phyloP scores from a whole-genome alignment of 64 coral and sea anemone genomes.

The Montipora cactus region DNA sequence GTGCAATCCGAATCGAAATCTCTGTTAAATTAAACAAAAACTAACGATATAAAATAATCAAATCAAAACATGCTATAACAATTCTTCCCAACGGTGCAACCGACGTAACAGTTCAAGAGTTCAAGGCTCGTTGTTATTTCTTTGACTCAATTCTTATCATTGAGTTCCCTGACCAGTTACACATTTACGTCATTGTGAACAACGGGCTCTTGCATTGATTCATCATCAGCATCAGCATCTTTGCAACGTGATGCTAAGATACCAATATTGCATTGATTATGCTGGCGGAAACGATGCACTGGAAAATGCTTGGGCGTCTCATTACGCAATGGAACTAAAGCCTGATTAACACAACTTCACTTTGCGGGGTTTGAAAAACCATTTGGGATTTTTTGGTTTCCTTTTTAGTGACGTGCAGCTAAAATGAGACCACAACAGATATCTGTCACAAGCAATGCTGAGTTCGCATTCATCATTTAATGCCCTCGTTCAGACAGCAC shows the following conservation, averaged over 20 bases:
- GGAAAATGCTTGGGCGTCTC: not conserved
- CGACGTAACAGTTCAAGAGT: no score
- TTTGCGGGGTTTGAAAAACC: constrained; percentile 43
- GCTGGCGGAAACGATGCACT: not conserved
- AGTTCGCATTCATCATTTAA: constrained; percentile 57
- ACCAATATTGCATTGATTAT: not conserved
- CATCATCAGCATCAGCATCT: no score
- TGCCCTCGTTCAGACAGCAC: constrained; percentile 30
- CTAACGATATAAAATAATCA: no score
- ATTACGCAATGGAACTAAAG: not conserved
- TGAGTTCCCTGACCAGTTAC: no score
- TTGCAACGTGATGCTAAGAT: no score
- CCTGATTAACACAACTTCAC: not conserved
- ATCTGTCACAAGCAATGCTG: constrained; percentile 58
- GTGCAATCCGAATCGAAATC: no score
- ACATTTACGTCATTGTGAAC: no score
- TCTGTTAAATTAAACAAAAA: no score
- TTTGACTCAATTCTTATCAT: no score
- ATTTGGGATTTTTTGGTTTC: constrained; percentile 26
- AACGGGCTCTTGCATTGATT: not conserved
- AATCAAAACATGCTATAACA: no score
- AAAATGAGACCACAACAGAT: constrained; percentile 57
- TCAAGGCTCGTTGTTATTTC: no score
- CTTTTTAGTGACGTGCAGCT: constrained; percentile 30
- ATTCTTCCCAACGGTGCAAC: no score